These are phyloP conservation scores for Gadopsis marmoratus DNA, from an alignment of 2,797 vertebrate genomes.

Conservation along the genomic window DNA sequence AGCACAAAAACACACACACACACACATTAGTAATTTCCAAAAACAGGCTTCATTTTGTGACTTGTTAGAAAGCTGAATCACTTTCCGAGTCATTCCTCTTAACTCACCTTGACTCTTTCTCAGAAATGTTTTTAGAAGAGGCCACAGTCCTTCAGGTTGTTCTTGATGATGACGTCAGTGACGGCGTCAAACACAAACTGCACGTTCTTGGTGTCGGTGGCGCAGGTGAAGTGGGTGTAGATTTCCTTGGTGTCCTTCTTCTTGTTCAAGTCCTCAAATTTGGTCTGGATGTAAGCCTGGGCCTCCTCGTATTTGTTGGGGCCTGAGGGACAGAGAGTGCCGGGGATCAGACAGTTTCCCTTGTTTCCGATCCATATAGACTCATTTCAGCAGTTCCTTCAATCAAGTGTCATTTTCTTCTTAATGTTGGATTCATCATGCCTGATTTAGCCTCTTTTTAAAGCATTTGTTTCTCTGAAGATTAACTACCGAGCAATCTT, in stretches of 20 bases:
- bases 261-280: constrained; percentile 99
- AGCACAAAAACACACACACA: constrained; percentile 23
- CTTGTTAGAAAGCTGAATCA: neutral
- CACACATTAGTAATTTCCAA: constrained; percentile 15
- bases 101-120: constrained; percentile 69
- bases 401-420: neutral
- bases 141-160: constrained; percentile 99
- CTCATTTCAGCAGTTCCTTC: neutral
- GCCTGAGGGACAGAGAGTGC: constrained; percentile 80
- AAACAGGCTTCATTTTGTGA: neutral
- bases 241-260: constrained; percentile 99
- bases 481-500: neutral
- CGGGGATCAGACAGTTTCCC: too few species aligned
- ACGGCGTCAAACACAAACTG: constrained; percentile 98
- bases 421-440: neutral
- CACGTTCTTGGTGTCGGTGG: constrained; percentile 99
- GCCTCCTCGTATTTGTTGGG: constrained; percentile 94
- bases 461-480: neutral
- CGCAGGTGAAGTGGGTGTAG: constrained; percentile 98
- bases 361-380: neutral
- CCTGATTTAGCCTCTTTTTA: neutral
- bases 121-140: constrained; percentile 87
- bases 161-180: constrained; percentile 99
- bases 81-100: neutral
- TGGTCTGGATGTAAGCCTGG: constrained; percentile 95